Evolutionary conservation across 2,797 vertebrate species (phyloP).

Genomic region (Momotus momota): DNA sequence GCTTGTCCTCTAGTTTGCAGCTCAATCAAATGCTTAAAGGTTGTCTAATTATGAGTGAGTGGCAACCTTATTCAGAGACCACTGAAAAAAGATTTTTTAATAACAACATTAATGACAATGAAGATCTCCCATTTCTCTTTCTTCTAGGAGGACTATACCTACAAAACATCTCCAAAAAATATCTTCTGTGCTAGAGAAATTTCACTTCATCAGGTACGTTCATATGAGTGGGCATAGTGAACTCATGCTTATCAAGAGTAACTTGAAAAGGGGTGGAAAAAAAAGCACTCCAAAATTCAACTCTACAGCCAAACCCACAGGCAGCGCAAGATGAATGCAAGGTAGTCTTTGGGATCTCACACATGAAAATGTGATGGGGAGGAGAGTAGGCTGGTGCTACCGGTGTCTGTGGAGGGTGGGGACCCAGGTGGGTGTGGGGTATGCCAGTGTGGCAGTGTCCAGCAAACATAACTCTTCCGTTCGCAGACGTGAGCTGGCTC

Average conservation of each 20-base stretch:
- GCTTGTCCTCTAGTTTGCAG: not conserved
- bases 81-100: not conserved
- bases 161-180: not conserved
- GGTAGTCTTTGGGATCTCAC: not conserved
- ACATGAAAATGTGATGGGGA: not conserved
- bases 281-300: not conserved
- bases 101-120: not conserved
- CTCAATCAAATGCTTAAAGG: not conserved
- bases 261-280: not conserved
- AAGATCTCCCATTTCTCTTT: not conserved
- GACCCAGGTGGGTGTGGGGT: accelerated
- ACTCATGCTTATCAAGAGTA: not conserved
- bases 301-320: not conserved
- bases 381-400: not conserved
- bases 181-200: not conserved
- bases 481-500: not conserved
- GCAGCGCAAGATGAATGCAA: not conserved
- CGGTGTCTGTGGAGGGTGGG: accelerated
- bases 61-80: not conserved
- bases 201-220: not conserved
- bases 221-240: not conserved
- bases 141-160: not conserved
- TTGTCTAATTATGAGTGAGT: not conserved
- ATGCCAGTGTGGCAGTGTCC: accelerated
- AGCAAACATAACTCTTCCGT: not conserved